Base-by-base conservation (phyloP, 2,888 invertebrate species). In the Diabrotica balteata region DNA sequence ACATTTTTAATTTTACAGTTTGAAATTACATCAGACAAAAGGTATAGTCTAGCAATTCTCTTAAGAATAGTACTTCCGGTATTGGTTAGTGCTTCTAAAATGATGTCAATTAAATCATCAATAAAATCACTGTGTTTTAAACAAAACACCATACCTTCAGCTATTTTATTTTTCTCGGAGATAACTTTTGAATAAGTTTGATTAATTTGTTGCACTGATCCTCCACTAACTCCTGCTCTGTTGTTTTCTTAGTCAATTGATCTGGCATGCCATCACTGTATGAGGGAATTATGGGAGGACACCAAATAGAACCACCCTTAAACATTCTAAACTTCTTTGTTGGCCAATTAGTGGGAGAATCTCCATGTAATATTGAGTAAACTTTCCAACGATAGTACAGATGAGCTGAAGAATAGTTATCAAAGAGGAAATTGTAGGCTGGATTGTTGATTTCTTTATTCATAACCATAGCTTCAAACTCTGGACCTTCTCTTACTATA, bases 391-490 rank as follows among this genome's bases (percentile, higher is more conserved):
- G 64, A 67, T 80, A 80, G 64, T 78, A 80, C n/a, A 76, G 73
- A 68, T 79, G 79, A 7, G 68, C 68, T 0, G 79, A 94, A 93
- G 86, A 96, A 43, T 78, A 75, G 58, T 74, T 76, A 83, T 99
- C 98, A 85, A 97, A 98, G 69, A 99, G 88, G 87, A 99, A 99
- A 88, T 94, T 91, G 86, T 93, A 99, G 84, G 93, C 90, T 0
- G 97, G 96, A 86, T 99, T 99, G 83, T 91, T 94, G 75, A 96
- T 89, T 88, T 99, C 98, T 77, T 93, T 90, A 85, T 95, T 96
- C 97, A 99, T 99, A 66, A 99, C 94, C 88, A 98, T 93, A 1
- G 98, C 98, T 85, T 99, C 99, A 86, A 99, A 99, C 92, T 97
- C 93, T 2, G 98, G 97, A 0, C 99, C 99, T 86, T 99, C 98